These are phyloP conservation scores for Pemphredon lugubris DNA, from an alignment of 2,888 invertebrate genomes.

Conservation along the genomic window DNA sequence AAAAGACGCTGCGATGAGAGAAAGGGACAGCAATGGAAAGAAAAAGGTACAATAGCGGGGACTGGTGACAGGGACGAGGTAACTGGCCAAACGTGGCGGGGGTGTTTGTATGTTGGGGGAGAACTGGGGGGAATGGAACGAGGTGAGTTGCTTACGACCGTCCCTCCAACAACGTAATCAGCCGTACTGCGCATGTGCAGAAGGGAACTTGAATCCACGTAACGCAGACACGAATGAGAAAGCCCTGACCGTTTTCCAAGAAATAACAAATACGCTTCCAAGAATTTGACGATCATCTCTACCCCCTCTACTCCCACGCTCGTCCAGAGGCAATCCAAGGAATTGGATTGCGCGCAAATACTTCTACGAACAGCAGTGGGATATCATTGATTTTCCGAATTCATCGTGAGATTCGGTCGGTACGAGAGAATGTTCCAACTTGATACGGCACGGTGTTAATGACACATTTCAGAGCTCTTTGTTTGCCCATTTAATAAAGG, in stretches of 20 bases:
- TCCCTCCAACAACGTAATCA: slow-evolving; percentile 9
- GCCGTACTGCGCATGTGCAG: slow-evolving; percentile 42
- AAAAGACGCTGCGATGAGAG: not conserved
- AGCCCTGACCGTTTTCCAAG: slow-evolving; percentile 39
- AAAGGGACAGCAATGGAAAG: not conserved
- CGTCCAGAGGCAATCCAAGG: slow-evolving; percentile 17
- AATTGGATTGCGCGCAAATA: slow-evolving; percentile 19
- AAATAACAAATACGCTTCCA: slow-evolving; percentile 49
- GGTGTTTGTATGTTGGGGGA: no score
- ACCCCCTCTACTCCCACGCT: slow-evolving; percentile 8
- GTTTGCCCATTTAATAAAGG: no score
- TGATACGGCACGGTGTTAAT: no score
- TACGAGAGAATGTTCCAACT: no score
- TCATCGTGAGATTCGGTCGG: no score
- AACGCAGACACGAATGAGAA: slow-evolving; percentile 31
- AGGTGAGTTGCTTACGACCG: slow-evolving; percentile 8
- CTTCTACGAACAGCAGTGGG: slow-evolving; percentile 3
- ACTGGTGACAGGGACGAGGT: not conserved
- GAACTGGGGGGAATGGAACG: not conserved
- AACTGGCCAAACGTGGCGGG: no score
- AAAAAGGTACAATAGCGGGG: not conserved
- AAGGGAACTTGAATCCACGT: slow-evolving; percentile 15
- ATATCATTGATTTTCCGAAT: not conserved
- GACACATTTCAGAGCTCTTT: no score
- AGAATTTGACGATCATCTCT: slow-evolving; percentile 32